Base-by-base conservation (phyloP, 2,113 vertebrate genomes). In the Philantomba maxwellii region DNA sequence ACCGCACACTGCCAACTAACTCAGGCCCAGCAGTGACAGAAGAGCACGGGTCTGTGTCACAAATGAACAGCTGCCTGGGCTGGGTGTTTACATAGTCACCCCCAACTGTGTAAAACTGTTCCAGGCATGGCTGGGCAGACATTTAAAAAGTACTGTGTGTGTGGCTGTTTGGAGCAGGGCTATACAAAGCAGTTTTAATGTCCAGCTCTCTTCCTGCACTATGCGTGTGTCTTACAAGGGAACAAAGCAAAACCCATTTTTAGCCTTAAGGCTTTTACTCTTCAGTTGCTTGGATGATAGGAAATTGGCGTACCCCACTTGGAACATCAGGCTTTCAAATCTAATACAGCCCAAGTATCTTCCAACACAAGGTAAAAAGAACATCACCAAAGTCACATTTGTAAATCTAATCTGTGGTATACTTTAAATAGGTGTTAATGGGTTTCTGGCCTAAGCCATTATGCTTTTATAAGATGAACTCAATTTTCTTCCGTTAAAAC, bases 401-500 rank as follows among this genome's bases (percentile, higher is more conserved):
- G 7, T 36, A 30, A 36, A 36, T 53, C 25, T 58, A 36, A 60
- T 19, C 14, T 81, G 55, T 53, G 49, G n/a, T 49, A n/a, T 57
- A 33, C 33, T 80, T n/a, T 53, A 75, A 66, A 39, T 36, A 85
- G 43, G 16, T 80, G 10, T 94, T 39, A n/a, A 21, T 70, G 16
- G 17, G 57, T 49, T 81, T 85, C 60, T 87, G 39, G 70, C n/a
- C 87, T 36, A 84, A 75, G 58, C 45, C 45, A 30, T 26, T 55
- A 21, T 25, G 30, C 45, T 70, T 26, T 92, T 80, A 78, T 45
- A 93, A 94, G 95, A 83, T 6, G 13, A n/a, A 93, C 53, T 89
- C 81, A 13, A 25, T 92, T 49, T 39, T 86, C 66, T 93, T 89
- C 62, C 49, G 93, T 87, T 92, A 66, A 95, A 96, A 97, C 73